phyloP scores from a whole-genome alignment of 2,888 invertebrate species.

The Lasioglossum morio region DNA sequence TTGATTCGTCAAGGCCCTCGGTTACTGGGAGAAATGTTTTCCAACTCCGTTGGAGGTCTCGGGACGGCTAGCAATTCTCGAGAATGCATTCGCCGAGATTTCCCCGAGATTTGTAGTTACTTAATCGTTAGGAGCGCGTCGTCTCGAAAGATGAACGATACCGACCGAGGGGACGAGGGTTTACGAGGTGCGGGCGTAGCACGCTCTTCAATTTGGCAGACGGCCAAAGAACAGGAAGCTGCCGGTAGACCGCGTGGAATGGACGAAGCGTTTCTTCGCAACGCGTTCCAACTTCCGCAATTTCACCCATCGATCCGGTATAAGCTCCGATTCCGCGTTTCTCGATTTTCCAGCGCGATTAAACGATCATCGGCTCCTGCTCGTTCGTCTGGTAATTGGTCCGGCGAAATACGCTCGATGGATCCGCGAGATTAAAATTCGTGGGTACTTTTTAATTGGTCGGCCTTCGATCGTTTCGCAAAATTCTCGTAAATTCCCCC shows the following conservation, averaged over 20 bases:
- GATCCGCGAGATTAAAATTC: too few species aligned
- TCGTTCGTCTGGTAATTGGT: neutral
- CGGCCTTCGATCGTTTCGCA: too few species aligned
- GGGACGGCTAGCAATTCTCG: neutral
- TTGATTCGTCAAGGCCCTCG: neutral
- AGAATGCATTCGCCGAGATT: neutral
- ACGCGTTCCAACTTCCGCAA: slow-evolving; percentile 24
- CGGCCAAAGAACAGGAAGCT: slow-evolving; percentile 42
- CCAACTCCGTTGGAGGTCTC: neutral
- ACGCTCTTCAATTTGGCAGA: slow-evolving; percentile 43
- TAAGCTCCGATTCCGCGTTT: slow-evolving; percentile 5
- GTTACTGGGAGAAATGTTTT: neutral
- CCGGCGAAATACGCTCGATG: too few species aligned
- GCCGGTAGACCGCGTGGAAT: slow-evolving; percentile 27
- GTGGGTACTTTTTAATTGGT: neutral
- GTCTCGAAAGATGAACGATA: neutral
- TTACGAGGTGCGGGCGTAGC: slow-evolving; percentile 17
- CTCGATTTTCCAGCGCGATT: neutral
- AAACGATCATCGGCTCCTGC: neutral
- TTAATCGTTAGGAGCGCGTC: neutral
- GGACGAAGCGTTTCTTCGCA: slow-evolving; percentile 9
- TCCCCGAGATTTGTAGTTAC: neutral
- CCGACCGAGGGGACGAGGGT: slow-evolving; percentile 5
- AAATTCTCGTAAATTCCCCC: neutral
- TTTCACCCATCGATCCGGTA: slow-evolving; percentile 6